Evolutionary conservation across 2,888 invertebrate species (phyloP), one percentile per base, ranked within the genome.

Genomic region (Cheilosia urbana): DNA sequence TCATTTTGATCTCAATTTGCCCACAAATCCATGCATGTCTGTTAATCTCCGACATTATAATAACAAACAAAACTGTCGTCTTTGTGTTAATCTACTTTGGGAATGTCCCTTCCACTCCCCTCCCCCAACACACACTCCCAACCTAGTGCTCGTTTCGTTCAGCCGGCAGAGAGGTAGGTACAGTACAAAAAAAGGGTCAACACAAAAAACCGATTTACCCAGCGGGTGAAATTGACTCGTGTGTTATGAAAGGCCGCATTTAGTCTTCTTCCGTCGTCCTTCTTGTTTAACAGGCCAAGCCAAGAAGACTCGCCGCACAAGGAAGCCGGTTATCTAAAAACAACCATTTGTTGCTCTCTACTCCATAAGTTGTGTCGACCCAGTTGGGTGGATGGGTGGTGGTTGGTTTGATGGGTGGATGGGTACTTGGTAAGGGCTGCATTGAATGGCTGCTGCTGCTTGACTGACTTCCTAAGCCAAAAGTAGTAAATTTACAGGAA

Each of bases 11-110:
- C 84, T 65, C 84, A 80, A 76, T 80, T 79, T 77, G 51, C 66
- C 76, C 76, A 73, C 81, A 85, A 81, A 81, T 77, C 81, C 85
- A 76, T 80, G 80, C 69, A 85, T 85, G 85, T 72, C 77, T 53
- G 76, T 81, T 85, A 85, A 85, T 81, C 85, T 85, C 81, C 68
- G 57, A 76, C 85, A 76, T 81, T 81, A 81, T 81, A 85, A 85
- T 81, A 81, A 85, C 85, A 85, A 85, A 85, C 85, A 81, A 76
- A 85, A 81, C 62, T 81, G 85, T 81, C 85, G 81, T 85, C 85
- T 80, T 85, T 85, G 76, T 81, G 76, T 72, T 85, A 85, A 85
- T 85, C 85, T 81, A 85, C 85, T 85, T 77, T 80, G 62, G 66
- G 66, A 72, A 81, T 81, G 68, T 68, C 81, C 81, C 72, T 76